Percentiles rank a stretch among this genome's conserved stretches.
Evolutionary conservation across 1,140 invertebrate species (phyloP).

Genomic region (Kradibia gibbosae): DNA sequence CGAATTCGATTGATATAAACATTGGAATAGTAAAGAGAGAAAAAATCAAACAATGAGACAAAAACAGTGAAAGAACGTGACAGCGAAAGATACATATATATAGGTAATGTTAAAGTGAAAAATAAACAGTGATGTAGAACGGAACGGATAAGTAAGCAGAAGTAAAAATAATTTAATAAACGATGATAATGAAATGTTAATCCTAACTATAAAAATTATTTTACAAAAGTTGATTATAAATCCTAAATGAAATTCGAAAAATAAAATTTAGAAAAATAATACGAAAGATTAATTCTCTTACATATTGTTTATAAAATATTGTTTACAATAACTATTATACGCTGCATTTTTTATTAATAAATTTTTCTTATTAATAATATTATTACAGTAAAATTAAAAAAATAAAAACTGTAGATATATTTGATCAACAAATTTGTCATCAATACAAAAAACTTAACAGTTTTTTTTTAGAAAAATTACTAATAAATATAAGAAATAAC

Average conservation of each 20-base stretch:
- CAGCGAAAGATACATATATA: not conserved
- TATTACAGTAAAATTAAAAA: no score
- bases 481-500: no score
- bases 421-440: no score
- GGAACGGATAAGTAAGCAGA: not conserved
- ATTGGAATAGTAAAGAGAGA: constrained; percentile 3
- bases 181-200: not conserved
- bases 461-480: no score
- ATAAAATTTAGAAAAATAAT: not conserved
- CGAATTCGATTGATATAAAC: not conserved
- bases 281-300: not conserved
- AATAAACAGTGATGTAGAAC: not conserved
- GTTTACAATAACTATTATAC: no score
- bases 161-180: not conserved
- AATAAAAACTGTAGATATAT: no score
- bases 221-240: not conserved
- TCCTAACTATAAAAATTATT: constrained; percentile 6
- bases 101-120: not conserved
- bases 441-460: no score
- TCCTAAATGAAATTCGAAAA: not conserved
- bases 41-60: constrained; percentile 22
- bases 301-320: no score
- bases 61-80: constrained; percentile 18
- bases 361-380: no score
- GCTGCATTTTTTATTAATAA: no score